Evolutionary conservation across 2,797 vertebrate genomes (phyloP), one percentile per base, ranked within the genome.

Genomic region (Micromesistius poutassou): DNA sequence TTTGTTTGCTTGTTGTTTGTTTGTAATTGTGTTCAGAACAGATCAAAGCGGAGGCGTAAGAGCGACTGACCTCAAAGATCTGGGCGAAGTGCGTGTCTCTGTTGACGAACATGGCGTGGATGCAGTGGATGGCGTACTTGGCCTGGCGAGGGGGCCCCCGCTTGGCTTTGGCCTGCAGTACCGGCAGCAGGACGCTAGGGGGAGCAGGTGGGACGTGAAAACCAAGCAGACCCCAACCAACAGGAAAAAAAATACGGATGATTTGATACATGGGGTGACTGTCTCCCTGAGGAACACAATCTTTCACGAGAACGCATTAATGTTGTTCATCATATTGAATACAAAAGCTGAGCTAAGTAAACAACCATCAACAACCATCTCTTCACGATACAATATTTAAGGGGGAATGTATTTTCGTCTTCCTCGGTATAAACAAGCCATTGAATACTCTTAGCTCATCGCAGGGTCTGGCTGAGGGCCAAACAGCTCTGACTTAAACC

Each of bases 31-130:
- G n/a, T 25, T n/a, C 36, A 38, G 36, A 38, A 8, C 2, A 9
- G 55, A 62, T 1, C 12, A 5, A 12, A 31, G 30, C 5, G 2
- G 68, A 30, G 28, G 12, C 2, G 68, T 71, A 28, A 13, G 68
- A 76, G 68, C 0, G 68, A 76, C 91, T 94, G 91, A 99, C 98
- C 97, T 99, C 98, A 88, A 99, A 99, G 91, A 99, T 99, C 87
- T 99, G 98, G 88, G 98, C 98, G 82, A 99, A 99, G 90, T 99
- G 98, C 0, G 97, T 99, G 92, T 99, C 98, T 91, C 96, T 96
- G 93, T 97, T 98, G 91, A 93, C 95, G 94, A 99, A 99, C 95
- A 99, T 99, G 80, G 97, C 94, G 81, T 99, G 96, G 84, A 99
- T 99, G 87, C 98, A 99, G 89, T 98, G 97, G 92, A 99, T 97